Conservation (phyloP, 2,888 invertebrate genomes). For the Prosapia bicincta region DNA sequence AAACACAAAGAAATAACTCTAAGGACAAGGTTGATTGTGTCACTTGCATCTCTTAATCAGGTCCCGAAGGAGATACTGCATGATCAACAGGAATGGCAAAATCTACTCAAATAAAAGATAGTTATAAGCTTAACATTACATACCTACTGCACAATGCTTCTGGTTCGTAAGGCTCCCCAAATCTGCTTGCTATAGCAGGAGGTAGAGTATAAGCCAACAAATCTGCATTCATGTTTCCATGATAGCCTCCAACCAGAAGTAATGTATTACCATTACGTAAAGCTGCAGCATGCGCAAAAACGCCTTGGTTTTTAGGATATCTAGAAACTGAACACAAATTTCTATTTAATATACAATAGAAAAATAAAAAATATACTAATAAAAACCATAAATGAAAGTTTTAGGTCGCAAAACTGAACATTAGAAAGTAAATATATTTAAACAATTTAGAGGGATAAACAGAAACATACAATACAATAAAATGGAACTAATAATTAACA, state of each 20-base stretch:
- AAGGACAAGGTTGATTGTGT: too few relatives aligned
- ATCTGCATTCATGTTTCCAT: conserved; percentile 83
- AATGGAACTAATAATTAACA: too few relatives aligned
- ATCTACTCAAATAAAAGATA: too few relatives aligned
- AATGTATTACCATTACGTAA: conserved; percentile 80
- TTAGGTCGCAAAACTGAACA: too few relatives aligned
- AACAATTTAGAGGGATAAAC: too few relatives aligned
- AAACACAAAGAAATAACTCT: too few relatives aligned
- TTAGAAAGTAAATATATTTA: too few relatives aligned
- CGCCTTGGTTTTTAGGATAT: conserved; percentile 83
- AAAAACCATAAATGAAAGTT: too few relatives aligned
- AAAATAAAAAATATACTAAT: neutral
- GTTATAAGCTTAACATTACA: neutral
- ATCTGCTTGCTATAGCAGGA: conserved; percentile 70
- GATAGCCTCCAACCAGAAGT: conserved; percentile 85
- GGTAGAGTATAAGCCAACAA: conserved; percentile 84
- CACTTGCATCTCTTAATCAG: too few relatives aligned
- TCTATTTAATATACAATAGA: neutral
- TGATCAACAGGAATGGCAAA: too few relatives aligned
- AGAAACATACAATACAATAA: too few relatives aligned
- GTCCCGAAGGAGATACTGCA: too few relatives aligned
- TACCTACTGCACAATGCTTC: conserved; percentile 62
- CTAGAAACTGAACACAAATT: conserved; percentile 47
- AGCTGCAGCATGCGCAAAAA: conserved; percentile 84
- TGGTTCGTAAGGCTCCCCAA: conserved; percentile 61